Evolutionary conservation across 2,888 invertebrate genomes (phyloP).

Genomic region (Cactoblastis cactorum): DNA sequence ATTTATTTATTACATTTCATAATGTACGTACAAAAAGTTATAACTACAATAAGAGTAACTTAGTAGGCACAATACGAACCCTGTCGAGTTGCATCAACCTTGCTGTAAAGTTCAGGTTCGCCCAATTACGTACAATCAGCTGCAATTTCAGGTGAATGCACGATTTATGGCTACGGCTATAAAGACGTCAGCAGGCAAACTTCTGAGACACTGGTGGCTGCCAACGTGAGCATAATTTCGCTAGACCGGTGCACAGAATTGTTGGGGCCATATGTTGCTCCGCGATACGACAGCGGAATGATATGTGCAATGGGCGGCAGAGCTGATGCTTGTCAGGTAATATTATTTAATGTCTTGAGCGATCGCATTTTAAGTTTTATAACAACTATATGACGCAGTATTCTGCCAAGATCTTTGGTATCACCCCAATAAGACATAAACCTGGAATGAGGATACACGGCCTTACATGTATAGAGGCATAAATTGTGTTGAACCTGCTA

Average conservation of each 20-base stretch:
- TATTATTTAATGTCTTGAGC: no score
- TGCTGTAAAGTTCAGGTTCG: constrained; percentile 17
- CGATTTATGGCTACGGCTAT: constrained; percentile 61
- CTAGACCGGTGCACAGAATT: constrained; percentile 49
- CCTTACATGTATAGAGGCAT: no score
- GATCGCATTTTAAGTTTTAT: no score
- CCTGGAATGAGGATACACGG: no score
- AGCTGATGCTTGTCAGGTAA: constrained; percentile 66
- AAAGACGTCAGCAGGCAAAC: constrained; percentile 31
- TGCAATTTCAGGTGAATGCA: constrained; percentile 53
- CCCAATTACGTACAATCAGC: constrained; percentile 21
- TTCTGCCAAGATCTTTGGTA: no score
- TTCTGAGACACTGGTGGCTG: constrained; percentile 46
- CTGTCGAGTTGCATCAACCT: not conserved
- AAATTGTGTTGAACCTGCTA: no score
- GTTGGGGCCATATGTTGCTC: constrained; percentile 53
- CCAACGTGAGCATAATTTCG: constrained; percentile 50
- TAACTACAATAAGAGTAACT: no score
- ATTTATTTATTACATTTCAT: no score
- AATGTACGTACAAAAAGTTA: no score
- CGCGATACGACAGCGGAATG: constrained; percentile 54
- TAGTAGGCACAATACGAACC: no score
- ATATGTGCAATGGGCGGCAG: constrained; percentile 63
- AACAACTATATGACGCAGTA: no score
- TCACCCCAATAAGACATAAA: no score